Evolutionary conservation across 2,888 invertebrate species (phyloP), one percentile per base, ranked within the genome.

Genomic region (Teinopalpus imperialis): DNA sequence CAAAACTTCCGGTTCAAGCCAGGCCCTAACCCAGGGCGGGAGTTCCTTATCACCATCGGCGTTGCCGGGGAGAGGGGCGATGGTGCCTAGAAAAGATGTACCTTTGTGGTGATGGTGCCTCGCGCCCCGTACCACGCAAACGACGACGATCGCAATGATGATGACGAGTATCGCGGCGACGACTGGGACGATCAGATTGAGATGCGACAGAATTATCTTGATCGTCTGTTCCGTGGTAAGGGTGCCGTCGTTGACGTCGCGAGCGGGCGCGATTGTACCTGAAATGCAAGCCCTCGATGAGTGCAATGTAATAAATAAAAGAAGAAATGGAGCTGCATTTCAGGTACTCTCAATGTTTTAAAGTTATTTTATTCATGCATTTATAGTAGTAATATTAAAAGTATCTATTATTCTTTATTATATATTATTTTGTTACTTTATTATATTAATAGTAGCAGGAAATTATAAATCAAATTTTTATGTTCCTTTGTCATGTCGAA

Each of bases 141-240:
- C 96, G 79, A 98, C 96, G 79, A 96, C 93, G 76, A 97, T 93
- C 69, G 97, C 97, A 85, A 97, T 95, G 81, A 97, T 94, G 85
- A 97, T 95, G 89, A 98, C 97, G 72, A 97, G 92, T 65, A 96
- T 91, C 66, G 97, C 96, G 60, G 97, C 96, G 78, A 96, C 95
- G 67, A 97, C 95, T 45, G 97, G 97, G 70, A 98, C 95, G 89
- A 98, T 95, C 75, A 98, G 93, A 91, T 97, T 96, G 77, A 97
- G 92, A 89, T 97, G 96, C 68, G 95, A 93, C 87, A 96, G 93
- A 82, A 97, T 93, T 74, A 95, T 93, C 91, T 94, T 94, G 90
- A 96, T 91, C 63, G 95, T 95, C 82, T 95, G 95, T 87, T 95
- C 95, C 71, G 92, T 90, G 69, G 94, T 93, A 70, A 93, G 90